Percentiles rank a stretch among this genome's conserved stretches.
These are phyloP conservation scores for Microcaecilia unicolor DNA, from an alignment of 2,797 vertebrate species.

Conservation along the genomic window DNA sequence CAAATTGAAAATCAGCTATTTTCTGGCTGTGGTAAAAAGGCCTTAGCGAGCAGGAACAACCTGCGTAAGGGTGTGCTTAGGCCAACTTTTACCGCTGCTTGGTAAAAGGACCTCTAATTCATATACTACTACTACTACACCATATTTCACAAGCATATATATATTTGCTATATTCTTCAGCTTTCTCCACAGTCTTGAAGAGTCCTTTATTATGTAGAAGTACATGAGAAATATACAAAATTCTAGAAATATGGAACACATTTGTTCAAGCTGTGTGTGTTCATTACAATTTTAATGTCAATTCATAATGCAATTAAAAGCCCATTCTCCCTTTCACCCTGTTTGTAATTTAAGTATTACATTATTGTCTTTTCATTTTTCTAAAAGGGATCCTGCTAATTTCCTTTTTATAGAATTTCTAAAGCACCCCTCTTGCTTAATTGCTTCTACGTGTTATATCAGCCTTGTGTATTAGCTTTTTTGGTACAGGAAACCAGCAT, in stretches of 20 bases:
- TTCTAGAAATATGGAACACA: not conserved
- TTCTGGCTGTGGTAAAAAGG: too few species aligned
- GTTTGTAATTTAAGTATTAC: not conserved
- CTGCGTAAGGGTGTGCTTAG: too few species aligned
- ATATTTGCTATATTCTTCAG: too few species aligned
- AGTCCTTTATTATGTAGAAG: too few species aligned
- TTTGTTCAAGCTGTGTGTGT: not conserved
- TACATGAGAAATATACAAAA: conserved; percentile 3
- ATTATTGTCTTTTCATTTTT: not conserved
- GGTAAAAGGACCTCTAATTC: too few species aligned
- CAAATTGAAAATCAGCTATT: too few species aligned
- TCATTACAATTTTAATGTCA: conserved; percentile 6
- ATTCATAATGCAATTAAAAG: conserved; percentile 5
- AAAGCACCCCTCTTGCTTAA: conserved; percentile 1
- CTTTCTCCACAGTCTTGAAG: too few species aligned
- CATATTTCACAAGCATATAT: too few species aligned
- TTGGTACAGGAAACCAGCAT: conserved; percentile 5
- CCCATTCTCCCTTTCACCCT: not conserved
- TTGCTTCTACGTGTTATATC: conserved; percentile 1
- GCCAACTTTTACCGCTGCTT: too few species aligned
- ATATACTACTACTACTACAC: too few species aligned
- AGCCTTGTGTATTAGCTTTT: conserved; percentile 6
- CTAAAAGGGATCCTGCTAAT: not conserved
- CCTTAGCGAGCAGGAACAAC: too few species aligned
- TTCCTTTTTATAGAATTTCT: not conserved